Evolutionary conservation across 2,888 invertebrate species (phyloP).

Genomic region (Drosophila trichaetosa): DNA sequence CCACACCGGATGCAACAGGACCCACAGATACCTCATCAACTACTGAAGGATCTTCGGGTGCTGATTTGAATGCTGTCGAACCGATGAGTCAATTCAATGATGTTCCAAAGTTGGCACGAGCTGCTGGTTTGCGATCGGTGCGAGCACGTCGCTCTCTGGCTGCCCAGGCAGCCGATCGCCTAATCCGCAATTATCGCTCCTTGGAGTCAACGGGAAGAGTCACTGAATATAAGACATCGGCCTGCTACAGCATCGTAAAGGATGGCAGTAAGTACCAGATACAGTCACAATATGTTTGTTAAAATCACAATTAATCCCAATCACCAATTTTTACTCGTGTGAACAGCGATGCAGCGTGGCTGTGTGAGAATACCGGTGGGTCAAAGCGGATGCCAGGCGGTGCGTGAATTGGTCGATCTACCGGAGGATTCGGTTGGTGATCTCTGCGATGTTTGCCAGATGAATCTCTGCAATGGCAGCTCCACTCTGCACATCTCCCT

Average conservation of each 20-base stretch:
- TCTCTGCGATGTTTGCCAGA: slow-evolving; percentile 64
- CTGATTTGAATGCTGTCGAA: background rate
- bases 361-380: slow-evolving; percentile 60
- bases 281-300: background rate
- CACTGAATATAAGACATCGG: slow-evolving; percentile 29
- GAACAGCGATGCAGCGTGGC: slow-evolving; percentile 60
- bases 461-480: slow-evolving; percentile 72
- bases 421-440: slow-evolving; percentile 18
- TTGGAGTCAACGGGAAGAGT: slow-evolving; percentile 40
- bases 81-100: background rate
- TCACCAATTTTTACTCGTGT: background rate
- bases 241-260: slow-evolving; percentile 69
- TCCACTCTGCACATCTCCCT: slow-evolving; percentile 55
- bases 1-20: too few species aligned
- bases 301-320: background rate
- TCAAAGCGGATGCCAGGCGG: slow-evolving; percentile 53
- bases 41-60: too few species aligned
- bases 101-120: background rate
- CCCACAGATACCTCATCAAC: too few species aligned
- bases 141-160: slow-evolving; percentile 49
- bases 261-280: slow-evolving; percentile 39
- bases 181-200: slow-evolving; percentile 70
- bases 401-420: slow-evolving; percentile 13
- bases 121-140: slow-evolving; percentile 3
- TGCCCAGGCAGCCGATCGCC: slow-evolving; percentile 56